Conservation (phyloP, 2,113 vertebrate species). For the Mormyrus lacerda region DNA sequence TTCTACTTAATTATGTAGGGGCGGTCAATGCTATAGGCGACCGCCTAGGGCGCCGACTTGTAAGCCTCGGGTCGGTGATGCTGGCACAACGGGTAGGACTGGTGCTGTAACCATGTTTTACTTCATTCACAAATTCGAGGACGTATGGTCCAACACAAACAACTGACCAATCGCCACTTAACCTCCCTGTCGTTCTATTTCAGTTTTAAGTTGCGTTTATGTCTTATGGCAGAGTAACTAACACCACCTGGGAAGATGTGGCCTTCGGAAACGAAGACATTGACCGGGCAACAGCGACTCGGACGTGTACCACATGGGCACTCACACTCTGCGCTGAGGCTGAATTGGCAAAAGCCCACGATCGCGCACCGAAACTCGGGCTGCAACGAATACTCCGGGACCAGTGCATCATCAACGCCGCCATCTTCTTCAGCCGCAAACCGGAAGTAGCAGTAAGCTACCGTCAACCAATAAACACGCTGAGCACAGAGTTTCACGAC, state of each 20-base stretch:
- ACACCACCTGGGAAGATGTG: neutral
- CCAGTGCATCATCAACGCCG: constrained; percentile 48
- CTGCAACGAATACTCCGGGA: constrained; percentile 32
- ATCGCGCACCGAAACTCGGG: constrained; percentile 37
- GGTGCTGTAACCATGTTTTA: neutral
- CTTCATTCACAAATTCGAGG: neutral
- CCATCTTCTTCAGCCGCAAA: constrained; percentile 44
- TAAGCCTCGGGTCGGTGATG: neutral
- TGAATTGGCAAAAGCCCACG: constrained; percentile 34
- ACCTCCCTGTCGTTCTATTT: neutral
- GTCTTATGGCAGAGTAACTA: neutral
- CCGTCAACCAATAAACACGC: neutral
- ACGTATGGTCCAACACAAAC: neutral
- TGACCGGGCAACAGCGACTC: neutral
- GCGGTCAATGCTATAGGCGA: neutral
- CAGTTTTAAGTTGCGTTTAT: neutral
- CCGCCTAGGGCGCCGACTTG: neutral
- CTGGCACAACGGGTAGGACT: neutral
- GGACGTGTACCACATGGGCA: constrained; percentile 6
- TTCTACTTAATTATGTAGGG: neutral
- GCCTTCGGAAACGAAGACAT: neutral
- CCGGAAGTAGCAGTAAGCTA: constrained; percentile 8
- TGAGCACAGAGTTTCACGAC: neutral
- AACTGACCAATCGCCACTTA: neutral
- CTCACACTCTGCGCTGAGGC: constrained; percentile 39